phyloP scores from a whole-genome alignment of 1,140 invertebrate species.

The Drosophila sp. region DNA sequence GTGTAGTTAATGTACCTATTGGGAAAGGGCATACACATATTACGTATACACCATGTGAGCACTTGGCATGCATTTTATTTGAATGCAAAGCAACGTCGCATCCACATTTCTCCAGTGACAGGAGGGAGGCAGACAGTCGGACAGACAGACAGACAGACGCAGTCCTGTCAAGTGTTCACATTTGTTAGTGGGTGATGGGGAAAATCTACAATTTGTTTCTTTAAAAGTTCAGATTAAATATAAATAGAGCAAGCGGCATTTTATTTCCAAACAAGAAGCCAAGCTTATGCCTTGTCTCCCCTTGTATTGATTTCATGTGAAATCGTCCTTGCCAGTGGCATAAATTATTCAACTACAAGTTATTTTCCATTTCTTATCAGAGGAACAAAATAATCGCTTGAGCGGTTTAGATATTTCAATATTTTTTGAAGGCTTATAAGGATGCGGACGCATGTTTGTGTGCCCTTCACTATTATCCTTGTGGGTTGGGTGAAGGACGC shows the following conservation, averaged over 20 bases:
- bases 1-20: constrained; percentile 18
- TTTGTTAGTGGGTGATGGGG: constrained; percentile 22
- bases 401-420: constrained; percentile 53
- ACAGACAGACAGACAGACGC: not conserved
- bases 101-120: constrained; percentile 57
- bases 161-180: constrained; percentile 58
- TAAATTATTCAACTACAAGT: constrained; percentile 57
- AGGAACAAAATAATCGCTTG: constrained; percentile 11
- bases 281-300: constrained; percentile 7
- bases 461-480: constrained; percentile 35
- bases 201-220: constrained; percentile 42
- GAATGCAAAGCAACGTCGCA: constrained; percentile 38
- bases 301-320: constrained; percentile 39
- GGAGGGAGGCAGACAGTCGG: not conserved
- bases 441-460: not conserved
- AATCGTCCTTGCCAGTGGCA: constrained; percentile 57
- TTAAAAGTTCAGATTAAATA: constrained; percentile 38
- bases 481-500: constrained; percentile 32
- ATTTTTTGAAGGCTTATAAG: constrained; percentile 58
- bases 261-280: constrained; percentile 17
- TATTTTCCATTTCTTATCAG: constrained; percentile 29
- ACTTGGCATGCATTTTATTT: constrained; percentile 56
- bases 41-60: constrained; percentile 58
- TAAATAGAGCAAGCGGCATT: constrained; percentile 34
- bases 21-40: constrained; percentile 42